These are phyloP conservation scores for Emydoidea blandingii DNA, from an alignment of 2,797 vertebrate species.

Conservation along the genomic window DNA sequence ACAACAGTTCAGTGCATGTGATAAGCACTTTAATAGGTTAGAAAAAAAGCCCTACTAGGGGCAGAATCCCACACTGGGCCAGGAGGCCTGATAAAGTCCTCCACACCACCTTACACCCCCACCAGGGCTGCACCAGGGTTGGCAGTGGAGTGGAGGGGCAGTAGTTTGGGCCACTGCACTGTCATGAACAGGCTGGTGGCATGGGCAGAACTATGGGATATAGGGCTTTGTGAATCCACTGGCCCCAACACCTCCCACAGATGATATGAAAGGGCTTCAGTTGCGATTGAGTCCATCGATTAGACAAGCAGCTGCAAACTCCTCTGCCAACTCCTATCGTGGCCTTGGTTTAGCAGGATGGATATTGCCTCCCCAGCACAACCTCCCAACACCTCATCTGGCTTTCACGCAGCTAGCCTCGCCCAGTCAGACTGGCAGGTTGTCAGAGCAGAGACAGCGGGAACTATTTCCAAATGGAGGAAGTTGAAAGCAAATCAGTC, in stretches of 20 bases:
- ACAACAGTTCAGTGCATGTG: fast-evolving
- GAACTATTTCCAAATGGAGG: not conserved
- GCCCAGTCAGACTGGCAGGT: not conserved
- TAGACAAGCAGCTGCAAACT: fast-evolving
- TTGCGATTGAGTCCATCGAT: not conserved
- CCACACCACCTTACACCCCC: not conserved
- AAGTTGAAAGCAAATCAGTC: not conserved
- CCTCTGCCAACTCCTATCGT: not conserved
- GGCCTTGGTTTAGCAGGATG: not conserved
- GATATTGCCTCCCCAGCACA: not conserved
- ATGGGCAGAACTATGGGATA: not conserved
- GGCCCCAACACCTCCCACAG: not conserved
- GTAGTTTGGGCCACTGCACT: not conserved
- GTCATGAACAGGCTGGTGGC: not conserved
- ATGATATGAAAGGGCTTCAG: not conserved
- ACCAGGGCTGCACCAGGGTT: fast-evolving
- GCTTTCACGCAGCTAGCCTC: not conserved
- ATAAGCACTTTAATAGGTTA: not conserved
- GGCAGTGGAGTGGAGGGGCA: not conserved
- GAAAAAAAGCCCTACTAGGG: not conserved
- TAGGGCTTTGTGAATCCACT: not conserved
- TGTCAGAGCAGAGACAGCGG: not conserved
- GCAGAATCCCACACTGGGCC: not conserved
- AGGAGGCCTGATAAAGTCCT: not conserved
- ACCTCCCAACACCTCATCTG: not conserved